Conservation (phyloP, 2,888 invertebrate species). For the Apodemia zela region DNA sequence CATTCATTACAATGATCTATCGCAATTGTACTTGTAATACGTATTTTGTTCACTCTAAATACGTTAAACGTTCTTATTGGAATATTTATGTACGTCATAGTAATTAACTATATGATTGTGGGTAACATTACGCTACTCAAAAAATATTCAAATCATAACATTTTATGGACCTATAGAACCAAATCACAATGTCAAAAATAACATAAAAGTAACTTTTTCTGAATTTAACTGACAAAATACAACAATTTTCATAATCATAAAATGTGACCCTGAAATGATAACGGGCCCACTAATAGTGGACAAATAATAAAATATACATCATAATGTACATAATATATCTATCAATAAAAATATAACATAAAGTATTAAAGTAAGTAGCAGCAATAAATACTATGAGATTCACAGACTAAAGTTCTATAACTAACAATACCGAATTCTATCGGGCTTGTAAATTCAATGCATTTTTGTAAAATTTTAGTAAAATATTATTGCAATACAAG, state of each 20-base stretch:
- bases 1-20: constrained; percentile 52
- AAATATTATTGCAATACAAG: constrained; percentile 79
- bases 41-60: constrained; percentile 71
- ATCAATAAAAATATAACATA: constrained; percentile 73
- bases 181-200: constrained; percentile 62
- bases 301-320: constrained; percentile 77
- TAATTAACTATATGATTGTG: constrained; percentile 39
- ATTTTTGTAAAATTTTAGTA: constrained; percentile 75
- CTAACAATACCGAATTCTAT: constrained; percentile 76
- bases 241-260: constrained; percentile 76
- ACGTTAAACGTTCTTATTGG: constrained; percentile 61
- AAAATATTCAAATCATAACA: constrained; percentile 35
- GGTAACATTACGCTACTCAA: constrained; percentile 36
- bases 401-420: constrained; percentile 79
- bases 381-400: constrained; percentile 81
- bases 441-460: constrained; percentile 69
- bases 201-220: constrained; percentile 57
- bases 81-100: constrained; percentile 56
- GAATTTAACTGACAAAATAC: constrained; percentile 70
- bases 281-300: constrained; percentile 65
- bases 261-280: constrained; percentile 72
- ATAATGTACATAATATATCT: constrained; percentile 80
- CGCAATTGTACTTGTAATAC: constrained; percentile 77
- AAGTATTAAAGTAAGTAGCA: constrained; percentile 76
- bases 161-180: constrained; percentile 48